phyloP scores from a whole-genome alignment of 2,888 invertebrate genomes.

The Phytoseiulus persimilis region DNA sequence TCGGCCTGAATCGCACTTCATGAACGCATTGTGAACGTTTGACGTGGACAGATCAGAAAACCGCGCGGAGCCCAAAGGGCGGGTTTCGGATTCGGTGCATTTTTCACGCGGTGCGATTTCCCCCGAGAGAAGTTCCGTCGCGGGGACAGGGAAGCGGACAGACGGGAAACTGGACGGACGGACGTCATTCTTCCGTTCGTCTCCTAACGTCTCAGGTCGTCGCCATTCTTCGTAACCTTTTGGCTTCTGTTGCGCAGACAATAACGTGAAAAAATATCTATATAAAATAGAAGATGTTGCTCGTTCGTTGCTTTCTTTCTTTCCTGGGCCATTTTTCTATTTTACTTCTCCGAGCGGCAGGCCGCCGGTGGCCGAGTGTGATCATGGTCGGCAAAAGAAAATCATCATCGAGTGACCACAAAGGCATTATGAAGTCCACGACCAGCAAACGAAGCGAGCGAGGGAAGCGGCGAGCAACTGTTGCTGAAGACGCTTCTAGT shows the following conservation, averaged over 20 bases:
- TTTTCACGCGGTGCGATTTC: too few relatives aligned
- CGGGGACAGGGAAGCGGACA: too few relatives aligned
- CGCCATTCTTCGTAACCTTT: background rate
- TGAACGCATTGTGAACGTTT: background rate
- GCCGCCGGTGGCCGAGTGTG: background rate
- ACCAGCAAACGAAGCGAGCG: background rate
- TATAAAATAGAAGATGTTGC: background rate
- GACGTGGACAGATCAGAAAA: too few relatives aligned
- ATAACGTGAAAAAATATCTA: background rate
- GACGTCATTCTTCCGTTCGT: background rate
- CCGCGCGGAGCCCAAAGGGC: too few relatives aligned
- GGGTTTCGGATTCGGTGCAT: too few relatives aligned
- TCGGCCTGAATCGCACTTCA: background rate
- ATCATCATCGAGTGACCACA: slow-evolving; percentile 5
- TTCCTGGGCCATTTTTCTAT: background rate
- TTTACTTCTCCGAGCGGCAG: background rate
- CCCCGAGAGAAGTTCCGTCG: too few relatives aligned
- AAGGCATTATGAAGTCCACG: slow-evolving; percentile 5
- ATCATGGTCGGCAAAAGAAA: slow-evolving; percentile 5
- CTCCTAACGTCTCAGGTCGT: background rate
- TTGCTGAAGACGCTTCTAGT: background rate
- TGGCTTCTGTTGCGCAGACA: slow-evolving; percentile 5
- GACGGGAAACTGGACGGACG: background rate
- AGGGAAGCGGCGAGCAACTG: background rate
- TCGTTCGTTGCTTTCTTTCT: background rate